phyloP scores from a whole-genome alignment of 1,140 invertebrate species.

The Scaptodrosophila lebanonensis region DNA sequence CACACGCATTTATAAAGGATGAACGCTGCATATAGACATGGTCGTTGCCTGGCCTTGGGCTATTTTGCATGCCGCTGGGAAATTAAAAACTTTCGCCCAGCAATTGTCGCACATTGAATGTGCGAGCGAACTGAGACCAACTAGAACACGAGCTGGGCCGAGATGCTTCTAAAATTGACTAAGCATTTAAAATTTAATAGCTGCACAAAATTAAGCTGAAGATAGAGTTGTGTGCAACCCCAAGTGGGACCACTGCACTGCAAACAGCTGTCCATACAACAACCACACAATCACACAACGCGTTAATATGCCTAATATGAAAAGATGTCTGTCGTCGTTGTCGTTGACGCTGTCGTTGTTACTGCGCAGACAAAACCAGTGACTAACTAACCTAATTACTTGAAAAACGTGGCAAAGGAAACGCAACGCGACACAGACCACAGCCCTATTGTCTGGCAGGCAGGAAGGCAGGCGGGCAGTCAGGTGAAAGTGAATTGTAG shows the following conservation, averaged over 20 bases:
- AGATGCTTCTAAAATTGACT: too few relatives aligned
- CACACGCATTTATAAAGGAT: too few relatives aligned
- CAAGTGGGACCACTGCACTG: too few relatives aligned
- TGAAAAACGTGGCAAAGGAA: conserved; percentile 45
- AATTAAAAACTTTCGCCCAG: conserved; percentile 32
- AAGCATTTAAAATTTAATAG: conserved; percentile 7
- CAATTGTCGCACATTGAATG: conserved; percentile 3
- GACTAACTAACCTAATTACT: conserved; percentile 72
- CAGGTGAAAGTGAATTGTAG: too few relatives aligned
- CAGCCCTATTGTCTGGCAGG: conserved; percentile 50
- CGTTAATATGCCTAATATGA: conserved; percentile 43
- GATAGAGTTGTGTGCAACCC: background rate
- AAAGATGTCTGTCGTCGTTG: conserved; percentile 27
- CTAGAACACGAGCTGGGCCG: too few relatives aligned
- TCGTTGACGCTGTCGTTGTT: background rate
- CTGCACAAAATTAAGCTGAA: conserved; percentile 1
- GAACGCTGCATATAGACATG: too few relatives aligned
- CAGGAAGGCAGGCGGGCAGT: too few relatives aligned
- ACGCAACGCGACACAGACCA: conserved; percentile 32
- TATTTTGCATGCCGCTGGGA: conserved; percentile 25
- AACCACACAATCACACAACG: conserved; percentile 15
- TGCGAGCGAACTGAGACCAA: too few relatives aligned
- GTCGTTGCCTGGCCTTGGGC: background rate
- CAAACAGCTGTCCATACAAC: too few relatives aligned
- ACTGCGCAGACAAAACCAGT: conserved; percentile 10